Percentiles rank a stretch among this genome's conserved stretches.
phyloP scores from a whole-genome alignment of 37 sponge, comb jelly and placozoan species.

The Theonella swinhoei region DNA sequence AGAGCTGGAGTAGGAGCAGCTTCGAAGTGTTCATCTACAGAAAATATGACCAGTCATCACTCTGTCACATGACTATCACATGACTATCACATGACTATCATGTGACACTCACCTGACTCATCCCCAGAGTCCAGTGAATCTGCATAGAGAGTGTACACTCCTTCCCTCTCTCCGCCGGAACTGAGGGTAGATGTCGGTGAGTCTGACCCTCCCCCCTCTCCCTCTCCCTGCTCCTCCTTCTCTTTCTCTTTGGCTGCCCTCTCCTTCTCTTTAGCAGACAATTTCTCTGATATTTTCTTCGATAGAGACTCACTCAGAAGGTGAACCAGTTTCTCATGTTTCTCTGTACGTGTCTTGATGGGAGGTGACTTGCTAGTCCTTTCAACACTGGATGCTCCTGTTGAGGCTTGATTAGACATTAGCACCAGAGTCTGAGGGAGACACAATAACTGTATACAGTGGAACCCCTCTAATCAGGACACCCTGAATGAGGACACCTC shows the following conservation, averaged over 20 bases:
- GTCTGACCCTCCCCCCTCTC: not conserved
- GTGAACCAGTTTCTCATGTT: slow-evolving; percentile 5
- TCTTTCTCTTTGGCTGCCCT: not conserved
- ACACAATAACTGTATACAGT: too few relatives aligned
- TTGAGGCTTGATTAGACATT: not conserved
- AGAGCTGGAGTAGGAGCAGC: not conserved
- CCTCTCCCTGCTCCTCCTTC: slow-evolving; percentile 9
- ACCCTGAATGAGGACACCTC: too few relatives aligned
- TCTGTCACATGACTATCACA: too few relatives aligned
- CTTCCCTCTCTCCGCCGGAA: slow-evolving; percentile 60
- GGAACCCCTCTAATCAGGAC: too few relatives aligned
- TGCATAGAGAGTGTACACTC: slow-evolving; percentile 40
- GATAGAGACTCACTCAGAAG: slow-evolving; percentile 35
- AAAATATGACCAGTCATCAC: too few relatives aligned
- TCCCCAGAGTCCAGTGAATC: slow-evolving; percentile 7
- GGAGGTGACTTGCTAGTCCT: not conserved
- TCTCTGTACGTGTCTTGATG: slow-evolving; percentile 14
- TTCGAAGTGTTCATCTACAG: not conserved
- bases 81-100: not conserved
- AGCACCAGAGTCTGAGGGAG: not conserved
- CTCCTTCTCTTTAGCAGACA: not conserved
- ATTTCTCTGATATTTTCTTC: slow-evolving; percentile 41
- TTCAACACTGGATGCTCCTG: not conserved
- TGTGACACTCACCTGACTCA: slow-evolving; percentile 24
- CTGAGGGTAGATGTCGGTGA: slow-evolving; percentile 59